Evolutionary conservation across 2,888 invertebrate species (phyloP).

Genomic region (Acholoe squamosa): DNA sequence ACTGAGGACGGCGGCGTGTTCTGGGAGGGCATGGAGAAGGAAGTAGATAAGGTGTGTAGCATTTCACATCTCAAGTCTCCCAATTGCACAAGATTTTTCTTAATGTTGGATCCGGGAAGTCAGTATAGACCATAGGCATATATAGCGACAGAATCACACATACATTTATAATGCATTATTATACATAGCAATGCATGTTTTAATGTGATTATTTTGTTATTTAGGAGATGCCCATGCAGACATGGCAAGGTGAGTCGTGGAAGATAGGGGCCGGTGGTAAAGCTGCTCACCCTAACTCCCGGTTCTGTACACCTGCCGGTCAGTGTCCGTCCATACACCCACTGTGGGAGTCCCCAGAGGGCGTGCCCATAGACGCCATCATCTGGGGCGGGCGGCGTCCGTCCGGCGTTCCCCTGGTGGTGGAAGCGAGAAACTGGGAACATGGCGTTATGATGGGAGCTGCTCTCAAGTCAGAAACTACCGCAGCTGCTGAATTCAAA

Average conservation of each 20-base stretch:
- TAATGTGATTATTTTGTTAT: no score
- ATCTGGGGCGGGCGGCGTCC: constrained; percentile 75
- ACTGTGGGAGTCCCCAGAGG: constrained; percentile 74
- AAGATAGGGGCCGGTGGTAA: constrained; percentile 68
- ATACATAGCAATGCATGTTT: no score
- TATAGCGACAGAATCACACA: no score
- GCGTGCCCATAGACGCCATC: constrained; percentile 75
- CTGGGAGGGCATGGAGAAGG: constrained; percentile 76
- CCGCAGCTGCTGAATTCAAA: constrained; percentile 77
- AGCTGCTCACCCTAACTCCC: constrained; percentile 75
- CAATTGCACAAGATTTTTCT: no score
- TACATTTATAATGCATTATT: no score
- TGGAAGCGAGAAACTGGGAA: constrained; percentile 77
- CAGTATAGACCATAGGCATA: no score
- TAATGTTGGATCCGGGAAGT: no score
- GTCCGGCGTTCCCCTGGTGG: constrained; percentile 77
- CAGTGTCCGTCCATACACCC: constrained; percentile 76
- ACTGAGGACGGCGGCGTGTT: constrained; percentile 74
- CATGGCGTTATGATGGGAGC: constrained; percentile 80
- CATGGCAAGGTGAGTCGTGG: constrained; percentile 71
- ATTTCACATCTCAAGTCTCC: background rate
- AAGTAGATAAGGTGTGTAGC: constrained; percentile 64
- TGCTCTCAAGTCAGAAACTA: constrained; percentile 76
- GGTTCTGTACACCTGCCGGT: constrained; percentile 73
- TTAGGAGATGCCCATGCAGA: constrained; percentile 65